Evolutionary conservation across 2,888 invertebrate genomes (phyloP).

Genomic region (Isotomurus palustris): DNA sequence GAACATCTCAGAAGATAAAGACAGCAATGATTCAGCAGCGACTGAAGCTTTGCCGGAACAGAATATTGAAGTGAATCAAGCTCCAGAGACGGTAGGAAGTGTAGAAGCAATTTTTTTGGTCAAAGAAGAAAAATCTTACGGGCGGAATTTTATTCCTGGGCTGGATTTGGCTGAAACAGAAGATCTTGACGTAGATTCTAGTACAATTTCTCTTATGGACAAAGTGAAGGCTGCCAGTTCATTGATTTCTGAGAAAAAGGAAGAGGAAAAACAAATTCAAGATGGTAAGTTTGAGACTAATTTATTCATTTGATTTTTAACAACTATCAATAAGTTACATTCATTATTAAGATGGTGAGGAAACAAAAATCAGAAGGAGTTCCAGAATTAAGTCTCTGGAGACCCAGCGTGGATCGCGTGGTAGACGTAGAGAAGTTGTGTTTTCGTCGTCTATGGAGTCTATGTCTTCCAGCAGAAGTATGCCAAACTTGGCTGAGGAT

Average conservation of each 20-base stretch:
- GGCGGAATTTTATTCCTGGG: slow-evolving; percentile 25
- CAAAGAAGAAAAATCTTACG: slow-evolving; percentile 3
- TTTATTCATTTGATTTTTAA: not conserved
- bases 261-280: not conserved
- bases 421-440: slow-evolving; percentile 40
- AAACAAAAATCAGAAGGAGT: slow-evolving; percentile 38
- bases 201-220: not conserved
- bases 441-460: slow-evolving; percentile 20
- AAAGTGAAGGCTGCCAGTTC: not conserved
- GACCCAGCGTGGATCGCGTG: slow-evolving; percentile 30
- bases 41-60: too few species aligned
- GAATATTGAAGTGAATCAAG: too few species aligned
- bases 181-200: not conserved
- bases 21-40: too few species aligned
- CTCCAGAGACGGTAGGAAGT: not conserved
- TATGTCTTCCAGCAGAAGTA: slow-evolving; percentile 21
- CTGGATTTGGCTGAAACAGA: slow-evolving; percentile 19
- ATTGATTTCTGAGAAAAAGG: not conserved
- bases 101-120: not conserved
- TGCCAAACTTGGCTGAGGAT: slow-evolving; percentile 30
- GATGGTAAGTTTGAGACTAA: not conserved
- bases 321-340: not conserved
- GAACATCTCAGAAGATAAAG: too few species aligned
- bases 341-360: slow-evolving; percentile 26
- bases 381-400: slow-evolving; percentile 43